Evolutionary conservation across 2,888 invertebrate species (phyloP).

Genomic region (Shargacucullia verbasci): DNA sequence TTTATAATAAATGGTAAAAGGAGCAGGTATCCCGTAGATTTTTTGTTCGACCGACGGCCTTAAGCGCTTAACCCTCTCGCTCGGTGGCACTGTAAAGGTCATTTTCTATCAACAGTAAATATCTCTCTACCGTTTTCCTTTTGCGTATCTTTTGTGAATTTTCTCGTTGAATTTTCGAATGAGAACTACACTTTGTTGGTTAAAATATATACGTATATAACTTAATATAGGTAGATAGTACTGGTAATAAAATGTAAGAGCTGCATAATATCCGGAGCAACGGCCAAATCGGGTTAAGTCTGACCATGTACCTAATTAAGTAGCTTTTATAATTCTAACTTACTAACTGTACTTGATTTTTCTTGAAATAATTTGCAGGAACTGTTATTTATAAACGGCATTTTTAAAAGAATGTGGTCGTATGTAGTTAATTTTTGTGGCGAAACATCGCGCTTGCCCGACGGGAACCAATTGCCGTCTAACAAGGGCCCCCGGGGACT

Average conservation of each 20-base stretch:
- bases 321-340: too few species aligned
- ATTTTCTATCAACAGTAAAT: constrained; percentile 26
- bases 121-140: constrained; percentile 3
- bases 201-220: too few species aligned
- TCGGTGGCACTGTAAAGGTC: constrained; percentile 18
- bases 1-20: constrained; percentile 20
- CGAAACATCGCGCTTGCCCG: constrained; percentile 36
- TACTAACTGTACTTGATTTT: not conserved
- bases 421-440: constrained; percentile 30
- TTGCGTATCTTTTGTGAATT: not conserved
- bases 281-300: too few species aligned
- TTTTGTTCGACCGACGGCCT: constrained; percentile 17
- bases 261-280: not conserved
- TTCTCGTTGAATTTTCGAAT: too few species aligned
- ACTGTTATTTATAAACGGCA: not conserved
- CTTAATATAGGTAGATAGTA: too few species aligned
- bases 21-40: constrained; percentile 2
- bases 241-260: too few species aligned
- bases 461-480: constrained; percentile 53
- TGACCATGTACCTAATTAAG: too few species aligned
- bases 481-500: constrained; percentile 53
- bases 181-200: too few species aligned
- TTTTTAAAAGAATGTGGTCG: constrained; percentile 18
- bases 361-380: constrained; percentile 1
- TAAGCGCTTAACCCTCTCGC: constrained; percentile 15